A percentile compares a stretch with the other conserved stretches of the same genome.
phyloP scores from a whole-genome alignment of 2,888 invertebrate genomes.

The Homarus gammarus region DNA sequence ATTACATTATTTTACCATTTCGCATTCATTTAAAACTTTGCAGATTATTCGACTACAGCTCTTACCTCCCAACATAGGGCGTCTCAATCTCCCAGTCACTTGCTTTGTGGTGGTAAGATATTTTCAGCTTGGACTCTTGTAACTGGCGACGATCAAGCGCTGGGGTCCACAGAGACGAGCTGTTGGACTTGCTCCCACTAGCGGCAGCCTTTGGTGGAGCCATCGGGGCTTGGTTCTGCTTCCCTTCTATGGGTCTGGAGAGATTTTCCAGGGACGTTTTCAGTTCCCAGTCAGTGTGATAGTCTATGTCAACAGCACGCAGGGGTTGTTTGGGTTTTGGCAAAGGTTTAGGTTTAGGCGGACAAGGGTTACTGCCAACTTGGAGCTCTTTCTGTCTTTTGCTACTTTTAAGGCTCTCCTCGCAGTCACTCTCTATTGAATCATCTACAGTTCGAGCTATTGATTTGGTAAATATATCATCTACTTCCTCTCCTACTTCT shows the following conservation, averaged over 20 bases:
- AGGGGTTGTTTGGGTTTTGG: not conserved
- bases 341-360: slow-evolving; percentile 36
- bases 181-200: slow-evolving; percentile 18
- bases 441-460: slow-evolving; percentile 38
- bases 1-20: too few species aligned
- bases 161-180: slow-evolving; percentile 60
- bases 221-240: not conserved
- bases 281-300: slow-evolving; percentile 58
- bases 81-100: slow-evolving; percentile 67
- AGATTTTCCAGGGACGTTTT: slow-evolving; percentile 44
- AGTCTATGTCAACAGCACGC: slow-evolving; percentile 5
- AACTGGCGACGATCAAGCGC: slow-evolving; percentile 35
- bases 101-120: slow-evolving; percentile 11
- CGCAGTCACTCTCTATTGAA: slow-evolving; percentile 13
- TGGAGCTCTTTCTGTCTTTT: slow-evolving; percentile 38
- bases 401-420: slow-evolving; percentile 5
- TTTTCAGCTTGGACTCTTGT: slow-evolving; percentile 38
- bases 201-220: slow-evolving; percentile 4
- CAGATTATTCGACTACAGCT: too few species aligned
- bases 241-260: slow-evolving; percentile 12
- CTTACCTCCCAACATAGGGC: slow-evolving; percentile 63
- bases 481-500: slow-evolving; percentile 68
- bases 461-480: slow-evolving; percentile 54
- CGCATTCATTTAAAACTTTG: too few species aligned
- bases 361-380: slow-evolving; percentile 50